Evolutionary conservation across 2,888 invertebrate species (phyloP), one percentile per base, ranked within the genome.

Genomic region (Gasteruption jaculator): DNA sequence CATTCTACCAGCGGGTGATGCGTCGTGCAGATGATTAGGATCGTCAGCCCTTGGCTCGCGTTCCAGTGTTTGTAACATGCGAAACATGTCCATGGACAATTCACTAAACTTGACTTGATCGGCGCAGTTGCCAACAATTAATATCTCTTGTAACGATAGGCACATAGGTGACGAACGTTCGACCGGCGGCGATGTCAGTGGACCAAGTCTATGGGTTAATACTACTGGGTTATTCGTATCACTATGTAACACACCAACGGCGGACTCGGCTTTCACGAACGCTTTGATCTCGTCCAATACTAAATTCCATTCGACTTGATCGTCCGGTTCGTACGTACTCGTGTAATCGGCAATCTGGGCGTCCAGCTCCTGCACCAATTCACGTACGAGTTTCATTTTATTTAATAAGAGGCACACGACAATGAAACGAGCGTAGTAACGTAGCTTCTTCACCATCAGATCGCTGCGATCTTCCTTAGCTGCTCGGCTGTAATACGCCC

Each of bases 71-170:
- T 96, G 96, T 45, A 95, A 78, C 85, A 96, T 94, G 58, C 95
- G 79, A 73, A 91, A 96, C 96, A 96, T 96, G 74, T 96, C 96
- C 79, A 96, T 85, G 10, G 95, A 95, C 54, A 96, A 75, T 72
- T 96, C 95, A 54, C 92, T 93, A 74, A 94, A 95, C 73, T 94
- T 94, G 21, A 93, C 90, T 78, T 96, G 95, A 63, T 93, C 91
- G 52, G 86, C 82, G 60, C 88, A 86, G 70, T 93, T 93, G 43
- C 96, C 95, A 43, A 96, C 85, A 52, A 96, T 91, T 43, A 96
- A 76, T 51, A 92, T 91, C 74, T 96, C 95, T 76, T 94, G 92
- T 32, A 96, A 79, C 24, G 85, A 83, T 53, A 94, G 77, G 64
- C 84, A 86, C 85, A 91, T 87, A 58, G 87, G 85, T 48, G 87